Base-by-base conservation (phyloP, 2,888 invertebrate species). In the Caenorhabditis japonica region DNA sequence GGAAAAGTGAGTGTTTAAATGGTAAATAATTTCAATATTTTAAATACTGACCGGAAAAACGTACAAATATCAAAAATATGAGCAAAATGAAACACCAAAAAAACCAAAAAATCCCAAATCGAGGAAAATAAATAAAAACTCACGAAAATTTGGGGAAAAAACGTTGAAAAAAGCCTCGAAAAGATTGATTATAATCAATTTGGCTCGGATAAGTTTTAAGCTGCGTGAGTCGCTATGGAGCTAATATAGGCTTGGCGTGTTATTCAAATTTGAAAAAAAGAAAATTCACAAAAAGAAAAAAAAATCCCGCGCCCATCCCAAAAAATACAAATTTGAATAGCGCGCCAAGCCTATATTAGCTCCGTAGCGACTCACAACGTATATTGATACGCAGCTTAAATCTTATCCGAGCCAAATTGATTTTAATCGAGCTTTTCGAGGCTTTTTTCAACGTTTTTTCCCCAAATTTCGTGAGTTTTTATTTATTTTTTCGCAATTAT, bases 171-270 rank as follows among this genome's bases (percentile, higher is more conserved):
- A 30, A 33, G 15, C 19, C n/a, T 7, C 12, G 27, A 25, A 52
- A 53, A 41, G 5, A n/a, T n/a, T 30, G 53, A 13, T 19, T 12
- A 33, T 30, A 25, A n/a, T n/a, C n/a, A n/a, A n/a, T n/a, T n/a
- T n/a, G n/a, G n/a, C n/a, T n/a, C n/a, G n/a, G 17, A 51, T 27
- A 17, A 2, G 17, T 8, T 49, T 49, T 21, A n/a, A 49, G 23
- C 68, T 68, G 25, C 53, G 68, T 51, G 59, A 58, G 68, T 68
- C 59, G 68, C 43, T 59, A 39, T 53, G 27, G 59, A 68, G 68
- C 21, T 19, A 51, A 46, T 33, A 23, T 12, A 30, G n/a, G 5
- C 15, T 30, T 23, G 15, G 30, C 49, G 47, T 27, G 10, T n/a
- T 8, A n/a, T 47, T 47, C 15, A 27, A 47, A 47, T 47, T 27